Evolutionary conservation across 1,140 invertebrate genomes (phyloP).

Genomic region (Drosophila malerkotliana): DNA sequence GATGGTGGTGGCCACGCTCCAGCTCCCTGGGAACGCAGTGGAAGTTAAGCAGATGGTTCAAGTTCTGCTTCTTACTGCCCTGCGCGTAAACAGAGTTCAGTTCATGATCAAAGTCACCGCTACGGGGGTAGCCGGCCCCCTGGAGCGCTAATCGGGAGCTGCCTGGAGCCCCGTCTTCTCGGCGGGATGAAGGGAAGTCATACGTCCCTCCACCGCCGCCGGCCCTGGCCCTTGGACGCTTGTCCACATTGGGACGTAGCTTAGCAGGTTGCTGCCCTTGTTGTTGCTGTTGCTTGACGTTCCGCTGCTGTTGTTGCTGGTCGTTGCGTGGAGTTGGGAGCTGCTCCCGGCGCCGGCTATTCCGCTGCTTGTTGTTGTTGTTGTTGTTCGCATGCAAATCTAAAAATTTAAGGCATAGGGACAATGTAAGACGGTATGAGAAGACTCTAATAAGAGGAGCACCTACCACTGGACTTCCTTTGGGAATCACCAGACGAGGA

Average conservation of each 20-base stretch:
- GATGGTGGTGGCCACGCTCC: constrained; percentile 77
- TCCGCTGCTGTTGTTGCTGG: constrained; percentile 40
- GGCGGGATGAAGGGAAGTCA: constrained; percentile 41
- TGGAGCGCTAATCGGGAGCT: constrained; percentile 65
- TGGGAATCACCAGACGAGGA: constrained; percentile 69
- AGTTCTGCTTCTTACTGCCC: constrained; percentile 95
- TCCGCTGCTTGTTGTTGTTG: constrained; percentile 66
- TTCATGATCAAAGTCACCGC: constrained; percentile 87
- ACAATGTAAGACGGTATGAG: not conserved
- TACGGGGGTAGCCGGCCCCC: constrained; percentile 56
- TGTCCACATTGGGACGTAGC: constrained; percentile 79
- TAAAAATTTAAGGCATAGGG: constrained; percentile 8
- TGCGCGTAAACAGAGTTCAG: constrained; percentile 91
- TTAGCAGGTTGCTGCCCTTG: constrained; percentile 62
- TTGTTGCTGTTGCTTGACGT: constrained; percentile 41
- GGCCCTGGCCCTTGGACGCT: constrained; percentile 69
- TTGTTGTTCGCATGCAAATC: constrained; percentile 75
- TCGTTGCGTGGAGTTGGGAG: constrained; percentile 68
- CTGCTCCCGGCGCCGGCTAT: constrained; percentile 74
- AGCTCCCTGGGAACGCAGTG: constrained; percentile 87
- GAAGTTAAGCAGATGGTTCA: constrained; percentile 96
- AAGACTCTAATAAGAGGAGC: not conserved
- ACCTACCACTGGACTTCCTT: constrained; percentile 73
- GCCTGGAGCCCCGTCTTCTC: constrained; percentile 56
- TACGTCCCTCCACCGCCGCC: constrained; percentile 15